These are phyloP conservation scores for Cynopterus sphinx DNA, from an alignment of 2,797 vertebrate genomes.

Conservation along the genomic window DNA sequence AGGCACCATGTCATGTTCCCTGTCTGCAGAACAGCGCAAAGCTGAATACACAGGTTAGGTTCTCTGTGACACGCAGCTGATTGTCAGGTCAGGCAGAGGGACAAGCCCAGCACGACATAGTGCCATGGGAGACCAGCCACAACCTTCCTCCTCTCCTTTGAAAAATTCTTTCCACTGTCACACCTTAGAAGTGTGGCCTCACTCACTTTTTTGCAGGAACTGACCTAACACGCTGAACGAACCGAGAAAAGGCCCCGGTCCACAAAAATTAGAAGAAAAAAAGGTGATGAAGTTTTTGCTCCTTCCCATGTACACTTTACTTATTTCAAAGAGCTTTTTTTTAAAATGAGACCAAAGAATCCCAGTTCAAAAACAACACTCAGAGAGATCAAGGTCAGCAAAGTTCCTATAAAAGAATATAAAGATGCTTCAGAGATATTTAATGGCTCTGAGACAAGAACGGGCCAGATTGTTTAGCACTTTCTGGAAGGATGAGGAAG, in stretches of 20 bases:
- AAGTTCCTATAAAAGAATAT: slow-evolving; percentile 16
- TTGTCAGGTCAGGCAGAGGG: too few relatives aligned
- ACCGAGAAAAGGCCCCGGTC: neutral
- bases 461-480: slow-evolving; percentile 1
- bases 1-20: neutral
- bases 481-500: slow-evolving; percentile 51
- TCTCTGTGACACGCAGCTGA: neutral
- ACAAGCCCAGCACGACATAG: neutral
- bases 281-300: neutral
- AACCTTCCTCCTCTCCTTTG: neutral
- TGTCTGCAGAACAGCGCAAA: neutral
- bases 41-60: neutral
- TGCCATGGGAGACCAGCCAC: neutral
- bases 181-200: neutral
- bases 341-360: slow-evolving; percentile 35
- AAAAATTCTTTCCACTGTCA: neutral
- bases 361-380: slow-evolving; percentile 34
- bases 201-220: neutral
- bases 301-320: neutral
- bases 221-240: neutral
- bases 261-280: neutral
- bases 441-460: slow-evolving; percentile 52
- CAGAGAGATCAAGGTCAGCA: slow-evolving; percentile 1
- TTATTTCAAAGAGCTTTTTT: slow-evolving; percentile 37
- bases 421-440: slow-evolving; percentile 45